Evolutionary conservation across 2,113 vertebrate species (phyloP).

Genomic region (Lepidothrix coronata): DNA sequence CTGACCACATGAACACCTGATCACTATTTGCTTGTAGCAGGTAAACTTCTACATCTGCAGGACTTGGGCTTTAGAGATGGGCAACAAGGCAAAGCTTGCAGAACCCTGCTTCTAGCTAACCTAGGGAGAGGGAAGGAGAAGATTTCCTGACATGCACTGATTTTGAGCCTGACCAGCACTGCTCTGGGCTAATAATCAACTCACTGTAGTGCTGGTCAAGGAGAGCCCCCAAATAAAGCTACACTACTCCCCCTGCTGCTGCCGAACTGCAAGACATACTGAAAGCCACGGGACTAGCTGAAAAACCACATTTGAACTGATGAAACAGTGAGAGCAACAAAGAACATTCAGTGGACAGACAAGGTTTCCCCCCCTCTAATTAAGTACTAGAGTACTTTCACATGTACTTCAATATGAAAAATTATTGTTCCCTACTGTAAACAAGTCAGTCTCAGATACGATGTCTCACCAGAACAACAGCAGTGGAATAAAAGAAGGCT

Average conservation of each 20-base stretch:
- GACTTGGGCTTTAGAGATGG: neutral
- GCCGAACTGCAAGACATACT: neutral
- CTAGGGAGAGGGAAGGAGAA: neutral
- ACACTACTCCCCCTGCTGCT: constrained; percentile 66
- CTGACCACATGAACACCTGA: neutral
- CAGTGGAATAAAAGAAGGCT: neutral
- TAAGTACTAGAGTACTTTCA: neutral
- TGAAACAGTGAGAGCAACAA: neutral
- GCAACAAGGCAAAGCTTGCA: neutral
- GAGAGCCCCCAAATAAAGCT: constrained; percentile 33
- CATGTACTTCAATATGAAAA: neutral
- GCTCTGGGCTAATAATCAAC: neutral
- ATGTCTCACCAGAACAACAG: neutral
- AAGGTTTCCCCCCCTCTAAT: neutral
- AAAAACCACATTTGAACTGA: neutral
- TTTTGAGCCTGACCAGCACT: neutral
- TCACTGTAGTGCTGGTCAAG: neutral
- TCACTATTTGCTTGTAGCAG: no score
- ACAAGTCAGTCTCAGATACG: neutral
- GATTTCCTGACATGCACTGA: neutral
- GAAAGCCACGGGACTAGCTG: neutral
- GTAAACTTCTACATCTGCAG: neutral
- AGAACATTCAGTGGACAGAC: neutral
- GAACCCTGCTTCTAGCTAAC: neutral
- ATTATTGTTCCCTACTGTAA: neutral